A percentile compares a stretch with the other conserved stretches of the same genome.
Evolutionary conservation across 2,797 vertebrate genomes (phyloP).

Genomic region (Nyctibius grandis): DNA sequence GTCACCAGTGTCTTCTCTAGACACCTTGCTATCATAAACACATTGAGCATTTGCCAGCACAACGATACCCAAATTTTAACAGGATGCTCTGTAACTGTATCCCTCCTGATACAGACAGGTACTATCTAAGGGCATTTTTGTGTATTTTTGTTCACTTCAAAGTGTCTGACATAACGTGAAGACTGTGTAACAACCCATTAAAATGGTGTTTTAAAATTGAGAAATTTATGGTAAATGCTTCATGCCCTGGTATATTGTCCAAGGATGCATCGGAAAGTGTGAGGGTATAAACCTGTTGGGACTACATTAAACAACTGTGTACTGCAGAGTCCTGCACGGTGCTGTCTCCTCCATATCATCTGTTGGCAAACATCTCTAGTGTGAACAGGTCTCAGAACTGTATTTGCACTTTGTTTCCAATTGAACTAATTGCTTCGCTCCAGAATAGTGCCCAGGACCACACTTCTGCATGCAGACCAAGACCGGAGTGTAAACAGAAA

Average conservation of each 20-base stretch:
- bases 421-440: neutral
- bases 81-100: neutral
- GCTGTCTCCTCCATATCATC: neutral
- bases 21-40: neutral
- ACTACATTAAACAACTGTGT: neutral
- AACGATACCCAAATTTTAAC: neutral
- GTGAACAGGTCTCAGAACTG: neutral
- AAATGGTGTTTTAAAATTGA: neutral
- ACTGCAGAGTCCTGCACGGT: rapidly evolving
- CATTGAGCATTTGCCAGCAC: neutral
- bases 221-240: neutral
- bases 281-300: neutral
- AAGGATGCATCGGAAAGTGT: neutral
- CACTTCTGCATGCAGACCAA: neutral
- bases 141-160: neutral
- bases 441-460: neutral
- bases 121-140: neutral
- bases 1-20: neutral
- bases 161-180: neutral
- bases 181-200: neutral
- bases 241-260: neutral
- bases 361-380: neutral
- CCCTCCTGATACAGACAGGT: neutral
- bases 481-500: neutral
- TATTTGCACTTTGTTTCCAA: neutral